Percentiles rank a stretch among this genome's conserved stretches.
These are phyloP conservation scores for Odontomachus brunneus DNA, from an alignment of 1,140 invertebrate species.

Conservation along the genomic window DNA sequence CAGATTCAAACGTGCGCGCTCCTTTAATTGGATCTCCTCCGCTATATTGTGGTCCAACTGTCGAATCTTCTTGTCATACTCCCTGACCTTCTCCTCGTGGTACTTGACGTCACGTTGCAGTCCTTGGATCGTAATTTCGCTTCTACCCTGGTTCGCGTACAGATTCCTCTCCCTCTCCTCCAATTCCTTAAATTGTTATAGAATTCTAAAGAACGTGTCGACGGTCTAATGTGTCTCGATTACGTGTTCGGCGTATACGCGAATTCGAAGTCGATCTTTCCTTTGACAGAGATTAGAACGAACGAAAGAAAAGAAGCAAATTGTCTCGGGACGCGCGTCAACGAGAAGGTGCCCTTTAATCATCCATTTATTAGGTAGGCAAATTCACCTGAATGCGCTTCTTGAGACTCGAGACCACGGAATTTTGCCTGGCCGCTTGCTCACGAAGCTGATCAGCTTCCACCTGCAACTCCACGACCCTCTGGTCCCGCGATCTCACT, in stretches of 20 bases:
- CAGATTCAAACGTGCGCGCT: conserved; percentile 75
- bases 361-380: background rate
- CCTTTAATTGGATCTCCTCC: conserved; percentile 86
- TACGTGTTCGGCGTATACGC: background rate
- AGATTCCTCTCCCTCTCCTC: conserved; percentile 91
- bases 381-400: conserved; percentile 89
- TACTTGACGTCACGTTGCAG: conserved; percentile 90
- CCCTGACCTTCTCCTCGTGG: conserved; percentile 91
- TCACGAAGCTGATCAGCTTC: conserved; percentile 91
- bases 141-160: conserved; percentile 87
- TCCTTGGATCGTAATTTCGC: conserved; percentile 90
- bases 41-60: conserved; percentile 89
- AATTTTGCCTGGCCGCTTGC: conserved; percentile 92
- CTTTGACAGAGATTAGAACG: background rate
- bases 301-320: background rate
- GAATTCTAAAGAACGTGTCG: background rate
- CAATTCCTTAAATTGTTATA: conserved; percentile 85
- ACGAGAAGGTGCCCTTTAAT: background rate
- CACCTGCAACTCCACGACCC: conserved; percentile 88
- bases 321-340: background rate
- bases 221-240: background rate
- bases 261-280: background rate
- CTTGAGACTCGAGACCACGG: conserved; percentile 91
- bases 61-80: conserved; percentile 90
- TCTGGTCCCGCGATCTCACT: conserved; percentile 88